Evolutionary conservation across 2,888 invertebrate genomes (phyloP), one percentile per base, ranked within the genome.

Genomic region (Tinea semifulvella): DNA sequence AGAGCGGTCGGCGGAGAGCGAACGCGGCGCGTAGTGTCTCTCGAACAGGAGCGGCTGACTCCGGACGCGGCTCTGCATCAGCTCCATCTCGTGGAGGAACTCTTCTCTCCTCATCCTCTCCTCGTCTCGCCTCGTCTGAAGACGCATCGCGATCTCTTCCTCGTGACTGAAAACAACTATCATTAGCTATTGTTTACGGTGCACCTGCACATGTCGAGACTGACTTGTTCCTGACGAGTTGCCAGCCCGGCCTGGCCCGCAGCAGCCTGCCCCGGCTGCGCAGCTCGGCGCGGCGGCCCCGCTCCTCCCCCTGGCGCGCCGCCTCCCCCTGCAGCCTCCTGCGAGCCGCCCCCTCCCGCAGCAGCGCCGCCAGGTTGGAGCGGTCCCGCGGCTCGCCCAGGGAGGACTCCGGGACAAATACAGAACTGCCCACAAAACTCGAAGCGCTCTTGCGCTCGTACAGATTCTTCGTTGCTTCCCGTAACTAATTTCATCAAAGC

Each of bases 41-140:
- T 89, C 88, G 56, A 89, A 89, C 4, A 89, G 79, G 54, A 88
- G 85, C 1, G 89, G 89, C 53, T 89, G 89, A 52, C 83, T 83
- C 45, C 86, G 85, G 0, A 90, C 89, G 51, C 89, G 76, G 16
- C 86, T 85, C 50, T 88, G 73, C 89, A 90, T 90, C 51, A 86
- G 62, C 57, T 89, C 87, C 89, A 90, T 90, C 55, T 88, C 85
- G 48, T 88, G 81, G 1, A 84, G 81, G 56, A 88, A 87, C 57
- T 88, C 87, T 56, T 89, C 88, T 13, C 84, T 82, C 48, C 88
- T 76, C 61, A 88, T 82, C 53, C 84, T 74, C 47, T 89, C 89
- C 60, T 89, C 89, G 43, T 88, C 88, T 18, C 85, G 82, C 7
- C 89, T 74, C 28, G 88, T 81, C 56, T 87, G 86, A 7, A 88